These are phyloP conservation scores for Coecobrya sp. DNA, from an alignment of 2,888 invertebrate species.

Conservation along the genomic window DNA sequence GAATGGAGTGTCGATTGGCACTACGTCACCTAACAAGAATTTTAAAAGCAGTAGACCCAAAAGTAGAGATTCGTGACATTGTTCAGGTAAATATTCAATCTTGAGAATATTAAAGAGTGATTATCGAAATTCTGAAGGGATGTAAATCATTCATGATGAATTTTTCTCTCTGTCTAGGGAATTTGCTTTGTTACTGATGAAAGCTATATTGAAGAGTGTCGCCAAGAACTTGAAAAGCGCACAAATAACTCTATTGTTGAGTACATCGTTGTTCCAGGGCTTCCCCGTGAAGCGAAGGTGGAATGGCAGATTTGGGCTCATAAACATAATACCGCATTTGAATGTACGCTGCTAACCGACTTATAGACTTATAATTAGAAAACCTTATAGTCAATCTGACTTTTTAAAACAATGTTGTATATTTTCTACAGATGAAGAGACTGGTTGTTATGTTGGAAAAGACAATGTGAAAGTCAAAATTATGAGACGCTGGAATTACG, in stretches of 20 bases:
- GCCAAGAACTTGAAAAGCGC: slow-evolving; percentile 93
- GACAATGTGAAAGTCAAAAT: slow-evolving; percentile 92
- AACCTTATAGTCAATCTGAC: not conserved
- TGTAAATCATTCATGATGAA: not conserved
- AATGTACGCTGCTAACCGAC: no score
- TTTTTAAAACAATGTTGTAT: not conserved
- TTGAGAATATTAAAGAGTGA: no score
- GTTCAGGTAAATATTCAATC: slow-evolving; percentile 90
- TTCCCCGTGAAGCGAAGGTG: slow-evolving; percentile 94
- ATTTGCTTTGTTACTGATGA: slow-evolving; percentile 95
- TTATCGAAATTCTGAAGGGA: no score
- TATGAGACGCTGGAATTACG: slow-evolving; percentile 95
- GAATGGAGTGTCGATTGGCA: slow-evolving; percentile 94
- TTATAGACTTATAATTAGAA: slow-evolving; percentile 82
- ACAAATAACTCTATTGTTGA: slow-evolving; percentile 96
- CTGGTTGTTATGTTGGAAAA: slow-evolving; percentile 94
- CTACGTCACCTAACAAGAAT: slow-evolving; percentile 95
- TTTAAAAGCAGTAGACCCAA: slow-evolving; percentile 93
- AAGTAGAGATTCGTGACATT: slow-evolving; percentile 94
- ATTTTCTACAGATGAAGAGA: slow-evolving; percentile 92
- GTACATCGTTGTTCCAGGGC: slow-evolving; percentile 93
- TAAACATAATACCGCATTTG: slow-evolving; percentile 95
- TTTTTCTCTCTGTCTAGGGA: slow-evolving; percentile 89
- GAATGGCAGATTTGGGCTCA: slow-evolving; percentile 99
- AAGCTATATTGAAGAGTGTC: slow-evolving; percentile 92